These are phyloP conservation scores for Tachyglossus aculeatus DNA, from an alignment of 2,797 vertebrate genomes.

Conservation along the genomic window DNA sequence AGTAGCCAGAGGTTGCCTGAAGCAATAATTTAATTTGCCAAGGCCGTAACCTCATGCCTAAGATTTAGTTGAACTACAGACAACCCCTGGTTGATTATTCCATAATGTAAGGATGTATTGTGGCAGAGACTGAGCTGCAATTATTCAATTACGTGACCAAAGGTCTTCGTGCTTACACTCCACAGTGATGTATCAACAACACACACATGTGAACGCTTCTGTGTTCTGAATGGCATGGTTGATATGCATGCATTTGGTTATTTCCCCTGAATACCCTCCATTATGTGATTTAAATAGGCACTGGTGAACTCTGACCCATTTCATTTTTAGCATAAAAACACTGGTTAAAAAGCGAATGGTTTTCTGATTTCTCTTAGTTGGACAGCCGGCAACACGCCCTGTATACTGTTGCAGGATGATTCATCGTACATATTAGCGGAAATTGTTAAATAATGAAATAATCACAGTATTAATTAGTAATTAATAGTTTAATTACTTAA, in stretches of 20 bases:
- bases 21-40: not conserved
- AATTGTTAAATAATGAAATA: no score
- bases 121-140: not conserved
- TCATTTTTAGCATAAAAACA: not conserved
- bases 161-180: not conserved
- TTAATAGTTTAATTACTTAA: no score
- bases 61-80: not conserved
- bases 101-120: not conserved
- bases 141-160: not conserved
- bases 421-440: no score
- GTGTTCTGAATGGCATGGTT: not conserved
- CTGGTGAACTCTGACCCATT: not conserved
- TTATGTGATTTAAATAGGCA: not conserved
- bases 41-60: not conserved
- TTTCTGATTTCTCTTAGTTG: no score
- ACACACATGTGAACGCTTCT: not conserved
- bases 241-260: not conserved
- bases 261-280: no score
- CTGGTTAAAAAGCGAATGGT: not conserved
- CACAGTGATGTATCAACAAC: not conserved
- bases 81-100: not conserved
- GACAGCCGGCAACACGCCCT: no score
- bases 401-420: no score
- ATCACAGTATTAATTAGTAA: no score
- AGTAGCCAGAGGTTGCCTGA: not conserved